Evolutionary conservation across 2,888 invertebrate genomes (phyloP).

Genomic region (Pandemis corylana): DNA sequence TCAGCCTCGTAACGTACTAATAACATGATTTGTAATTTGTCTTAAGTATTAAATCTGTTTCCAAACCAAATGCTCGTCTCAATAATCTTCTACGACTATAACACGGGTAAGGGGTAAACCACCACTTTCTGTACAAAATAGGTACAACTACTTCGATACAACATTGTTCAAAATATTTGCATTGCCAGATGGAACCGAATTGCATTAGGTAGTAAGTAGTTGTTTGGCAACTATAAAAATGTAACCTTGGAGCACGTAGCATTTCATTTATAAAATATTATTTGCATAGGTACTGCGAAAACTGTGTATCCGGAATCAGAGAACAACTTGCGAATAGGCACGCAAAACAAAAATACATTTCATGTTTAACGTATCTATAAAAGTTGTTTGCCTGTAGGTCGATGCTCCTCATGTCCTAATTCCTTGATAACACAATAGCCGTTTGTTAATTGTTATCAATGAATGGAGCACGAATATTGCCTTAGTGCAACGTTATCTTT

Average conservation of each 20-base stretch:
- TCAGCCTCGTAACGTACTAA: no score
- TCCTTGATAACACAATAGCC: slow-evolving; percentile 50
- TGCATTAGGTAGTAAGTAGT: neutral
- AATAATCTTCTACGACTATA: no score
- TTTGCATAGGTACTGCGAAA: neutral
- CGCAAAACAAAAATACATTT: slow-evolving; percentile 8
- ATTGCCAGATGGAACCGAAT: no score
- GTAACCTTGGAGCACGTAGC: neutral
- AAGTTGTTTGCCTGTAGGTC: slow-evolving; percentile 52
- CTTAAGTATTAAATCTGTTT: no score
- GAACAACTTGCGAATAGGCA: slow-evolving; percentile 3
- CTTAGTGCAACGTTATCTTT: slow-evolving; percentile 23
- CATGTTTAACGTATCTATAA: slow-evolving; percentile 17
- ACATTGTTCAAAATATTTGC: no score
- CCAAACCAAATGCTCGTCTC: no score
- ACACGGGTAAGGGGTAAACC: no score
- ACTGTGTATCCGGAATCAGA: neutral
- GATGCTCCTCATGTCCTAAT: slow-evolving; percentile 62
- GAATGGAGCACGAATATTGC: slow-evolving; percentile 31
- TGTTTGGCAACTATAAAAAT: neutral
- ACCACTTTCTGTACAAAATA: no score
- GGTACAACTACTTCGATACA: no score
- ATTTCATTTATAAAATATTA: neutral
- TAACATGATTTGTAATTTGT: no score
- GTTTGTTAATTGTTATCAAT: slow-evolving; percentile 39